Evolutionary conservation across 2,113 vertebrate genomes (phyloP).

Genomic region (Onychorhynchus coronatus): DNA sequence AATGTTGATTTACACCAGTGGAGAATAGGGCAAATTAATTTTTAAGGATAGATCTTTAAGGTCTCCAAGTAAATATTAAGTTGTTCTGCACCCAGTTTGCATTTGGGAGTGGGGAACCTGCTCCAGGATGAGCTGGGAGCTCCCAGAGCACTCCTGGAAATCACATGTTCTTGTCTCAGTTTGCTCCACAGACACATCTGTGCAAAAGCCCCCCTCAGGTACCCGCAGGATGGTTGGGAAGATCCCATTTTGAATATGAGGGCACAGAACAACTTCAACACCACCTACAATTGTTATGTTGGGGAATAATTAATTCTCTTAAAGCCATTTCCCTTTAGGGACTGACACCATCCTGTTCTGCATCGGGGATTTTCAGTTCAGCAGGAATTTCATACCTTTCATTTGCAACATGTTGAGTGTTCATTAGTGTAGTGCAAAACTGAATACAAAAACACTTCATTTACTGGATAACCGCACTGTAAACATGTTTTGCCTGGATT

Average conservation of each 20-base stretch:
- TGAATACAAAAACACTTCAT: neutral
- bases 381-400: neutral
- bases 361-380: neutral
- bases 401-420: neutral
- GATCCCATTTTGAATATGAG: neutral
- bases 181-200: neutral
- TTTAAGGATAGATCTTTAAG: neutral
- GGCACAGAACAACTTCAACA: neutral
- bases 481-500: neutral
- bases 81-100: neutral
- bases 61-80: neutral
- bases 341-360: neutral
- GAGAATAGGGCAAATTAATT: neutral
- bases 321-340: neutral
- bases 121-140: neutral
- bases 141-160: neutral
- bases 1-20: neutral
- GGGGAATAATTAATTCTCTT: neutral
- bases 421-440: neutral
- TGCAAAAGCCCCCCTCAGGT: neutral
- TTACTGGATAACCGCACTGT: neutral
- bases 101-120: neutral
- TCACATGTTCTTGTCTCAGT: neutral
- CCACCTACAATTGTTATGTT: rapidly evolving
- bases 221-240: neutral